phyloP scores from a whole-genome alignment of 2,113 vertebrate genomes.

The Leucosticte australis region DNA sequence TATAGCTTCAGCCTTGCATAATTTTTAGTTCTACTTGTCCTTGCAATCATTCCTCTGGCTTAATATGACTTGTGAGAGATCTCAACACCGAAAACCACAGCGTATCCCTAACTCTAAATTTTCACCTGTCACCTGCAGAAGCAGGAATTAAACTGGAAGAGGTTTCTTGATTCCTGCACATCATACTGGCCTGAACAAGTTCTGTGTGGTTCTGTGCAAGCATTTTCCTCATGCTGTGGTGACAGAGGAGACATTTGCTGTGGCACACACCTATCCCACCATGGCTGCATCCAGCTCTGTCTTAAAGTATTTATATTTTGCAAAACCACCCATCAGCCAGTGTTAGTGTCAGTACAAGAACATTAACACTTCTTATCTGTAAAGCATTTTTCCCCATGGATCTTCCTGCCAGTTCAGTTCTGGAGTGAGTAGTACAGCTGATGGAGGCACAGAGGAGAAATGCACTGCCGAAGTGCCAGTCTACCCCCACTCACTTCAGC shows the following conservation, averaged over 20 bases:
- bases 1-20: neutral
- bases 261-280: neutral
- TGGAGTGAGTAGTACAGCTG: neutral
- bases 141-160: neutral
- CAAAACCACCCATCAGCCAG: neutral
- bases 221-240: neutral
- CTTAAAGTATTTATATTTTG: neutral
- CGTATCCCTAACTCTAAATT: fast-evolving
- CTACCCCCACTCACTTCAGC: neutral
- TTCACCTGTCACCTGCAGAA: neutral
- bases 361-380: neutral
- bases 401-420: neutral
- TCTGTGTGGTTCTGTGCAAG: neutral
- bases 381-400: neutral
- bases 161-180: neutral
- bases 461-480: fast-evolving
- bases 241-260: neutral
- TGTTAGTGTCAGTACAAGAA: neutral
- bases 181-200: neutral
- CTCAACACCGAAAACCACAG: neutral
- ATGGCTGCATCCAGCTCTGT: neutral
- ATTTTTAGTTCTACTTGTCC: neutral
- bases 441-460: neutral
- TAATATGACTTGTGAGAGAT: neutral
- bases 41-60: neutral